Conservation (phyloP, 2,888 invertebrate genomes). For the Bedellia somnulentella region DNA sequence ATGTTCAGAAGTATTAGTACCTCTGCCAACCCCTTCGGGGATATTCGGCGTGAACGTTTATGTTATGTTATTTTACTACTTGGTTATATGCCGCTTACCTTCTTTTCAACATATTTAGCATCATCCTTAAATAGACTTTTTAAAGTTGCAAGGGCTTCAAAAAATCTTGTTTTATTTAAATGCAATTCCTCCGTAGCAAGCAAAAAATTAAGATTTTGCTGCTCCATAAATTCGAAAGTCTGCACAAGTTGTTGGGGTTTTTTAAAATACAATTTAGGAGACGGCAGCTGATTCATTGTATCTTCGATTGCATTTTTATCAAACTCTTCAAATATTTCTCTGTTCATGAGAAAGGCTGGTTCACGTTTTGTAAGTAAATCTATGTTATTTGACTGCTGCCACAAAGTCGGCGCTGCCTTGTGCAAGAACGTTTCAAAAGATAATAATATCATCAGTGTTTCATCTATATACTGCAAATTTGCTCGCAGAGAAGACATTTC, state of each 20-base stretch:
- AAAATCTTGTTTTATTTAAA: conserved; percentile 35
- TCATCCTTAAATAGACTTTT: conserved; percentile 26
- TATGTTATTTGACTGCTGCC: conserved; percentile 33
- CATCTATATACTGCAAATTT: conserved; percentile 44
- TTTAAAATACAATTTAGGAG: conserved; percentile 37
- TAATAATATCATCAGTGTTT: conserved; percentile 36
- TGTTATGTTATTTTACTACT: too few species aligned
- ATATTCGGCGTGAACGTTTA: too few species aligned
- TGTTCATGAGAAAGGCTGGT: conserved; percentile 29
- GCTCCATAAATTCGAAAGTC: conserved; percentile 35
- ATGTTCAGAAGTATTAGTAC: too few species aligned
- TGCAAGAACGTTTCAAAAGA: conserved; percentile 46
- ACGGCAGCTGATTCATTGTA: conserved; percentile 24
- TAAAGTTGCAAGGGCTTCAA: conserved; percentile 25
- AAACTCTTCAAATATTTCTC: conserved; percentile 29
- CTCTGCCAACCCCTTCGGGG: too few species aligned
- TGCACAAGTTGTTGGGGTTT: conserved; percentile 30
- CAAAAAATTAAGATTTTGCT: conserved; percentile 48
- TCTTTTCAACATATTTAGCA: conserved; percentile 30
- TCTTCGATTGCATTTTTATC: conserved; percentile 20
- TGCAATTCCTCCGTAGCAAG: conserved; percentile 41
- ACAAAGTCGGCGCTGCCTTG: conserved; percentile 39
- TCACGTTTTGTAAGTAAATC: conserved; percentile 21
- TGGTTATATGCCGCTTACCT: too few species aligned
- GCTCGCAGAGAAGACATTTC: conserved; percentile 42